A percentile compares a stretch with the other conserved stretches of the same genome.
Evolutionary conservation across 2,797 vertebrate genomes (phyloP).

Genomic region (Miopithecus talapoin): DNA sequence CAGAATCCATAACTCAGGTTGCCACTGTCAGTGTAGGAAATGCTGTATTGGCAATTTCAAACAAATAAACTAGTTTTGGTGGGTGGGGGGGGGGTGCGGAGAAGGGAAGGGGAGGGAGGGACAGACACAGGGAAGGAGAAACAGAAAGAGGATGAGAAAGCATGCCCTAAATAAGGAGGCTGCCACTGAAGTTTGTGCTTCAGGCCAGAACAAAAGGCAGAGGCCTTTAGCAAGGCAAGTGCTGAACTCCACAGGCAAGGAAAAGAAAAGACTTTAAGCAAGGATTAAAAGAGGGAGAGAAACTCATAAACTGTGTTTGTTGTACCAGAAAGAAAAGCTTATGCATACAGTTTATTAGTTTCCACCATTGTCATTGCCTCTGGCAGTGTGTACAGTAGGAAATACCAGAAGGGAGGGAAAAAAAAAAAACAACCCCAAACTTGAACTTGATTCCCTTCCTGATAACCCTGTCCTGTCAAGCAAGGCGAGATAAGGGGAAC

Average conservation of each 20-base stretch:
- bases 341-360: neutral
- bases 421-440: neutral
- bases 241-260: neutral
- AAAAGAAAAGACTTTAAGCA: neutral
- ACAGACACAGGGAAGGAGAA: neutral
- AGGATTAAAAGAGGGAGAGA: slow-evolving; percentile 35
- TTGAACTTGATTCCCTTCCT: no score
- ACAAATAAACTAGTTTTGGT: neutral
- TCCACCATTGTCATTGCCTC: neutral
- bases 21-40: neutral
- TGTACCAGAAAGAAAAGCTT: slow-evolving; percentile 6
- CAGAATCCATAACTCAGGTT: neutral
- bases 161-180: neutral
- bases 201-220: neutral
- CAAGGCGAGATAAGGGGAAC: neutral
- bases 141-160: neutral
- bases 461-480: neutral
- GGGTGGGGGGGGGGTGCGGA: neutral
- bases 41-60: neutral
- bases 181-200: neutral
- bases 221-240: neutral
- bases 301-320: neutral
- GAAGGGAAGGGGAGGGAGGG: neutral
- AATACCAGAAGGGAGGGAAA: neutral
- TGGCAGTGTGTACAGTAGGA: neutral